Conservation (phyloP, 1,140 invertebrate genomes). For the Scaptomyza montana region DNA sequence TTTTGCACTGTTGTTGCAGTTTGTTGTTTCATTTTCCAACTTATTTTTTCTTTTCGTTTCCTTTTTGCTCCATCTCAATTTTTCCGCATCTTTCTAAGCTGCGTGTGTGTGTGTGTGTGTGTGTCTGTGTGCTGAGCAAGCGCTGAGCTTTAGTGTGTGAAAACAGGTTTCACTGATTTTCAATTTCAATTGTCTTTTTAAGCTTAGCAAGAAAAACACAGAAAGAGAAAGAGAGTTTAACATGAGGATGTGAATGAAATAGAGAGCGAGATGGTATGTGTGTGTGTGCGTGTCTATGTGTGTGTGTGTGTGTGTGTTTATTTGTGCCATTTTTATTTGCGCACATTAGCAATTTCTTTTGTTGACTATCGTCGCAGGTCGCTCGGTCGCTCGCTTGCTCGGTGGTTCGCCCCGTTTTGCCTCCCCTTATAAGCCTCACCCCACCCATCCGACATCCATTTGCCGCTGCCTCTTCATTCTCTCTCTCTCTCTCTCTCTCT, state of each 20-base stretch:
- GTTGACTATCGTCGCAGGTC: slow-evolving; percentile 42
- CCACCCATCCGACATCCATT: slow-evolving; percentile 27
- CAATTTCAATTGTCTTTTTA: slow-evolving; percentile 74
- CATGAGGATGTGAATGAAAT: neutral
- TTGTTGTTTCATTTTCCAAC: slow-evolving; percentile 21
- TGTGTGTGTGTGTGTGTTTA: slow-evolving; percentile 22
- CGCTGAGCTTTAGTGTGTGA: slow-evolving; percentile 64
- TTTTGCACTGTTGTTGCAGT: neutral
- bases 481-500: neutral
- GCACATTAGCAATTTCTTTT: slow-evolving; percentile 78
- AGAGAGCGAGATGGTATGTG: slow-evolving; percentile 2
- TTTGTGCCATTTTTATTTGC: slow-evolving; percentile 76
- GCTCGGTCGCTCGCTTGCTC: too few species aligned
- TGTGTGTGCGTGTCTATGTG: neutral
- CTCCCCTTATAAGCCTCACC: too few species aligned
- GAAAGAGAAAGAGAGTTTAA: neutral
- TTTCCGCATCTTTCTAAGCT: slow-evolving; percentile 1
- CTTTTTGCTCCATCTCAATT: neutral
- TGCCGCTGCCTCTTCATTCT: neutral
- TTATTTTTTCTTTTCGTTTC: slow-evolving; percentile 4
- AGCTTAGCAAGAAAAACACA: slow-evolving; percentile 3
- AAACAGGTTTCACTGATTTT: slow-evolving; percentile 79
- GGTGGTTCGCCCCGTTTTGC: too few species aligned
- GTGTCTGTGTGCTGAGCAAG: slow-evolving; percentile 32
- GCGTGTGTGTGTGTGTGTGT: neutral